Evolutionary conservation across 92 coral and sea anemone species (phyloP).

Genomic region (Anthopleura xanthogrammica): DNA sequence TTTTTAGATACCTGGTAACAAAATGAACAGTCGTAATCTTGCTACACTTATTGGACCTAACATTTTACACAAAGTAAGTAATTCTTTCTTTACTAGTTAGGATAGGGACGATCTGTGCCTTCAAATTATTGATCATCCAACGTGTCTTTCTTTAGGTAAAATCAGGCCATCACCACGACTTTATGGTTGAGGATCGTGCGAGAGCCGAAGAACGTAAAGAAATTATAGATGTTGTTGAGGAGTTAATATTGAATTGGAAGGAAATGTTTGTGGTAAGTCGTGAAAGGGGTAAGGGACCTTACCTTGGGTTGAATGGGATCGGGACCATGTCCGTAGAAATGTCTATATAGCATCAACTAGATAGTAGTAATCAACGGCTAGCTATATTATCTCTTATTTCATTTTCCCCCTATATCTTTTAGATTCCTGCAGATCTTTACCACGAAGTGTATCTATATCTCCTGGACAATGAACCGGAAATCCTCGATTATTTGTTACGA

Average conservation of each 20-base stretch:
- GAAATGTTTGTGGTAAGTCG: constrained; percentile 70
- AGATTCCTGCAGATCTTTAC: constrained; percentile 88
- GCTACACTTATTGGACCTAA: constrained; percentile 98
- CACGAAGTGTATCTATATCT: constrained; percentile 85
- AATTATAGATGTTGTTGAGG: constrained; percentile 89
- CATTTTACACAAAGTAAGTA: constrained; percentile 87
- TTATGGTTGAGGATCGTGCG: constrained; percentile 81
- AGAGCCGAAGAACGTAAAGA: constrained; percentile 93
- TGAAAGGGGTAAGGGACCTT: not conserved
- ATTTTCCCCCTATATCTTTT: not conserved
- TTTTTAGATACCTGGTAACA: constrained; percentile 85
- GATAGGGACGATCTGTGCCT: not conserved
- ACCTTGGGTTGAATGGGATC: not conserved
- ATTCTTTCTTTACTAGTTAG: not conserved
- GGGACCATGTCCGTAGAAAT: not conserved
- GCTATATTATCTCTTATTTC: not conserved
- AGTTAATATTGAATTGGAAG: constrained; percentile 74
- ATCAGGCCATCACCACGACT: constrained; percentile 80
- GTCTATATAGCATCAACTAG: too few relatives aligned
- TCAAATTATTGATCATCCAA: not conserved
- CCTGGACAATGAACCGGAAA: constrained; percentile 93
- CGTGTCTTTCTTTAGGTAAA: constrained; percentile 54
- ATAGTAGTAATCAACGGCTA: too few relatives aligned
- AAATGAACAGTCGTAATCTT: constrained; percentile 87
- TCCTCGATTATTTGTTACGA: constrained; percentile 83